These are phyloP conservation scores for Arctia plantaginis DNA, from an alignment of 2,888 invertebrate species.

Conservation along the genomic window DNA sequence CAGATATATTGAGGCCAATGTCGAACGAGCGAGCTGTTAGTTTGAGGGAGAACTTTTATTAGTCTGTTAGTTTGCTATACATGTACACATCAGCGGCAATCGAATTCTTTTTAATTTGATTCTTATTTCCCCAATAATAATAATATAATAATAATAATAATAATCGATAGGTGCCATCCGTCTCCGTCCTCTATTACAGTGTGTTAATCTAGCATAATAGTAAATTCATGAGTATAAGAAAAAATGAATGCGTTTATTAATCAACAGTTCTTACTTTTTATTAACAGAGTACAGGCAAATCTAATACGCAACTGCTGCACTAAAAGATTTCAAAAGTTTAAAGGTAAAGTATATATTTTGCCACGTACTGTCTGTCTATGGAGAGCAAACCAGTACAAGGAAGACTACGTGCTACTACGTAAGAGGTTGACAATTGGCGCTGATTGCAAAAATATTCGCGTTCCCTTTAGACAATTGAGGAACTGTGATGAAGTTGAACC, in stretches of 20 bases:
- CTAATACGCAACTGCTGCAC: neutral
- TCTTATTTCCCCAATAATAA: neutral
- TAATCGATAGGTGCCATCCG: too few relatives aligned
- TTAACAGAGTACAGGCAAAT: neutral
- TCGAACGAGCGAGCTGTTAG: conserved; percentile 27
- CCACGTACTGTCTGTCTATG: neutral
- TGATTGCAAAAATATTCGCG: conserved; percentile 79
- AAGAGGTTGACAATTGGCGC: conserved; percentile 67
- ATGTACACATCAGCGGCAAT: neutral
- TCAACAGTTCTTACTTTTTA: neutral
- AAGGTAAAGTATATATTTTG: neutral
- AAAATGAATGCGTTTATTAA: neutral
- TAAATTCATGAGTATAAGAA: neutral
- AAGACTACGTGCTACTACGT: conserved; percentile 45
- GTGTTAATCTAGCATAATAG: too few relatives aligned
- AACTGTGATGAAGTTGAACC: conserved; percentile 47
- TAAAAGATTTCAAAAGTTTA: neutral
- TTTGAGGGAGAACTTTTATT: conserved; percentile 22
- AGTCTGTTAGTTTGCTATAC: neutral
- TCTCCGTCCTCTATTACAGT: neutral
- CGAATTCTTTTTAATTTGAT: too few relatives aligned
- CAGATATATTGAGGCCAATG: conserved; percentile 53
- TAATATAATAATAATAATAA: too few relatives aligned
- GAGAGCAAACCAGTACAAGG: conserved; percentile 8
- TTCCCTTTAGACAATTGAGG: conserved; percentile 71